phyloP scores from a whole-genome alignment of 2,113 vertebrate genomes.

The Cnemophilus loriae region DNA sequence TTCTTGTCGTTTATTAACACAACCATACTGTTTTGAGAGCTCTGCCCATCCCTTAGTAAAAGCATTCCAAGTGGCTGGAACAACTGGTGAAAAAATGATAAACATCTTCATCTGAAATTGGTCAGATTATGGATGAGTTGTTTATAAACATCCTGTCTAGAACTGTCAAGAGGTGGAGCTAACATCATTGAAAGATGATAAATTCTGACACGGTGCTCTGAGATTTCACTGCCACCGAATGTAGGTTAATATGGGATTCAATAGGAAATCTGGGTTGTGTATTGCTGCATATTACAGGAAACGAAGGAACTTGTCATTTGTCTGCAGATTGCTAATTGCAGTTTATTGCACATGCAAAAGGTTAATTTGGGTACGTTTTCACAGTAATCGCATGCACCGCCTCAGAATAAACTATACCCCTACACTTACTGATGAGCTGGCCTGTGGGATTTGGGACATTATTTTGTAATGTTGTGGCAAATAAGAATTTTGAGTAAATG shows the following conservation, averaged over 20 bases:
- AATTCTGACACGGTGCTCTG: constrained; percentile 32
- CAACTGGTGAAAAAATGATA: background rate
- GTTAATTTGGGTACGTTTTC: constrained; percentile 11
- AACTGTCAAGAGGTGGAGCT: constrained; percentile 37
- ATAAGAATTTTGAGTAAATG: background rate
- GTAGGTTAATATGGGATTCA: constrained; percentile 64
- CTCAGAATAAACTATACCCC: background rate
- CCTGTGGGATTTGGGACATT: background rate
- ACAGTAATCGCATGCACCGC: background rate
- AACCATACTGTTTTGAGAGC: background rate
- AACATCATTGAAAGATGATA: constrained; percentile 3
- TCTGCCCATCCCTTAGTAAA: background rate
- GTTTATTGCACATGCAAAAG: constrained; percentile 24
- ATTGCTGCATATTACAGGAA: constrained; percentile 18
- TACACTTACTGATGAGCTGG: background rate
- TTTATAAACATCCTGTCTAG: constrained; percentile 8
- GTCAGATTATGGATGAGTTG: constrained; percentile 8
- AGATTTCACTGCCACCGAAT: constrained; percentile 32
- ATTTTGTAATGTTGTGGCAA: background rate
- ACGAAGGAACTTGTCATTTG: constrained; percentile 20
- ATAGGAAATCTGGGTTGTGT: constrained; percentile 45
- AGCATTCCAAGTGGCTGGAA: background rate
- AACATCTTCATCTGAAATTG: background rate
- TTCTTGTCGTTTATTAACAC: background rate
- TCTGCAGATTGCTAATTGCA: constrained; percentile 52